Evolutionary conservation across 1,140 invertebrate genomes (phyloP).

Genomic region (Mizuhopecten yessoensis): DNA sequence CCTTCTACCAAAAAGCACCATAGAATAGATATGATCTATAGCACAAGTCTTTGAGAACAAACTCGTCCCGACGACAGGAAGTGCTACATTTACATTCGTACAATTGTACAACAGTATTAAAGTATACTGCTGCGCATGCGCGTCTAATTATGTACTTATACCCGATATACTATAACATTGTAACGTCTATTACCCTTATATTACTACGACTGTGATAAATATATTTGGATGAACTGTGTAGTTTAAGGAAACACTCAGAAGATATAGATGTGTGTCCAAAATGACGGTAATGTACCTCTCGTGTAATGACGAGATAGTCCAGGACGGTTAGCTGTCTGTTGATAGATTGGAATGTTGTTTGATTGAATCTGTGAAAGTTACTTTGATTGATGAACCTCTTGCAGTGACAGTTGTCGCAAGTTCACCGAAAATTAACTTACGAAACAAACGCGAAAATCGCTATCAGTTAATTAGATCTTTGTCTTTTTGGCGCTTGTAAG

Average conservation of each 20-base stretch:
- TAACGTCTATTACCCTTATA: too few relatives aligned
- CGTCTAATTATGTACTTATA: too few relatives aligned
- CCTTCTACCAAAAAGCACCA: too few relatives aligned
- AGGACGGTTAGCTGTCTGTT: background rate
- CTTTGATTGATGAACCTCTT: background rate
- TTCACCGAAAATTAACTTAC: slow-evolving; percentile 6
- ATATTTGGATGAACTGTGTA: too few relatives aligned
- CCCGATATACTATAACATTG: too few relatives aligned
- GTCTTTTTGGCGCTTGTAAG: background rate
- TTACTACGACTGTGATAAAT: too few relatives aligned
- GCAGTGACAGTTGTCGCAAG: background rate
- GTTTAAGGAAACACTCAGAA: background rate
- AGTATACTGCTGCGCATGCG: too few relatives aligned
- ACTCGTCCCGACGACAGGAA: too few relatives aligned
- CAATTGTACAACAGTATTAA: too few relatives aligned
- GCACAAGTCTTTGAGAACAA: too few relatives aligned
- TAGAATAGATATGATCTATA: too few relatives aligned
- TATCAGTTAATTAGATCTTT: background rate
- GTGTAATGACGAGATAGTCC: background rate
- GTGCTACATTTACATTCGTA: too few relatives aligned
- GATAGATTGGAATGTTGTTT: background rate
- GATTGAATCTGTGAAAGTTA: background rate
- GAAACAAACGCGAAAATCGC: background rate
- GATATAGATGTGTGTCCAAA: background rate
- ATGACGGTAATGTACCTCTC: background rate